A percentile compares a stretch with the other conserved stretches of the same genome.
Evolutionary conservation across 2,888 invertebrate genomes (phyloP).

Genomic region (Phanerotoma sp.): DNA sequence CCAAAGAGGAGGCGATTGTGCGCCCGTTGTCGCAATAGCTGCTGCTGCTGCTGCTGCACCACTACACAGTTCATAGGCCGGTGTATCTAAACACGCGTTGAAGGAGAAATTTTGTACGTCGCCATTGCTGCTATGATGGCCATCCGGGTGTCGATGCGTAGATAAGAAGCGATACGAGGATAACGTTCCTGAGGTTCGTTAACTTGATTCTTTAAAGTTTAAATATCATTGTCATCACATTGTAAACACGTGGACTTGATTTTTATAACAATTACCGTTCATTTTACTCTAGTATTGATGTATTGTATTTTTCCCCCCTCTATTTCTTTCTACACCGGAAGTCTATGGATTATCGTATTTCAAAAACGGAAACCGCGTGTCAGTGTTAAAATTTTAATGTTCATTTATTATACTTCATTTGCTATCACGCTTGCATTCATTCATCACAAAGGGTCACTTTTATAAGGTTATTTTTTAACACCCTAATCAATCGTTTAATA

Average conservation of each 20-base stretch:
- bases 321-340: constrained; percentile 28
- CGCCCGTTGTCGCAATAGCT: constrained; percentile 6
- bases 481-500: too few relatives aligned
- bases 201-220: constrained; percentile 4
- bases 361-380: constrained; percentile 29
- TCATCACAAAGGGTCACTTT: too few relatives aligned
- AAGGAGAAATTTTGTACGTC: constrained; percentile 12
- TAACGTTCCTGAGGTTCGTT: constrained; percentile 28
- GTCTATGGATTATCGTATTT: constrained; percentile 23
- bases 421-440: too few relatives aligned
- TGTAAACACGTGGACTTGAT: neutral
- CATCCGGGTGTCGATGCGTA: constrained; percentile 24
- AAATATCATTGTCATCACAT: neutral
- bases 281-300: too few relatives aligned
- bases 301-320: constrained; percentile 5
- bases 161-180: constrained; percentile 9
- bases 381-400: neutral
- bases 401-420: neutral
- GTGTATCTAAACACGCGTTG: constrained; percentile 31
- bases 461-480: neutral
- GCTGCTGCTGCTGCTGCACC: neutral
- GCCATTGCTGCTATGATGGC: constrained; percentile 29
- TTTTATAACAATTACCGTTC: constrained; percentile 3
- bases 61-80: constrained; percentile 22
- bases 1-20: constrained; percentile 6